Evolutionary conservation across 2,113 vertebrate species (phyloP), one percentile per base, ranked within the genome.

Genomic region (Stigmatopora nigra): DNA sequence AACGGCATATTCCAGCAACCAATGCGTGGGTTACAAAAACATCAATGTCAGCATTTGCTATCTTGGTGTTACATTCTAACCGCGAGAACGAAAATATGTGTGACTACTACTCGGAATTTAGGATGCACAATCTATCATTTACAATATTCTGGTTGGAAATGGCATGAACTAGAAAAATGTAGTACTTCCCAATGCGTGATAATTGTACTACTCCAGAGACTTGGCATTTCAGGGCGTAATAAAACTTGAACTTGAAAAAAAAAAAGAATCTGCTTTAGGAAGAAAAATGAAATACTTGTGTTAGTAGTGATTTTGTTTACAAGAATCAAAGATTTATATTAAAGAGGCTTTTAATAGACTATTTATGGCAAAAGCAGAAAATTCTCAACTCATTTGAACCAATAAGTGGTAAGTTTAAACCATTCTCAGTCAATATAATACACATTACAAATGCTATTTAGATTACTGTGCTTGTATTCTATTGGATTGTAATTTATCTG

Each of bases 51-150:
- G 65, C 19, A 0, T 57, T 59, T 73, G 25, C 48, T 69, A 35
- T 70, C 64, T 57, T n/a, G 71, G 78, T 81, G 83, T 75, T 60
- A 86, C 58, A 85, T 85, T 86, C 78, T 64, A 65, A 64, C 72
- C 55, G 25, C 59, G 17, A 63, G 67, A 79, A 62, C 7, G 11
- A 49, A 49, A 19, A 38, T 22, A 45, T 61, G 19, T 60, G 5
- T 69, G 41, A 66, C 11, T 1, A 1, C 53, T 44, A 65, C 61
- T 63, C 7, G 48, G 36, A 70, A 69, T 63, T 72, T 35, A 1
- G 51, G 44, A 74, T 47, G 22, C 0, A 41, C 15, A 58, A 63
- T 65, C 38, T 77, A 78, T 73, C 66, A 70, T 84, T 72, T 59
- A 60, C 51, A 45, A 59, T 53, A 46, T 67, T 60, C 53, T 51